Base-by-base conservation (phyloP, 2,888 invertebrate genomes). In the Leucophenga maculata region DNA sequence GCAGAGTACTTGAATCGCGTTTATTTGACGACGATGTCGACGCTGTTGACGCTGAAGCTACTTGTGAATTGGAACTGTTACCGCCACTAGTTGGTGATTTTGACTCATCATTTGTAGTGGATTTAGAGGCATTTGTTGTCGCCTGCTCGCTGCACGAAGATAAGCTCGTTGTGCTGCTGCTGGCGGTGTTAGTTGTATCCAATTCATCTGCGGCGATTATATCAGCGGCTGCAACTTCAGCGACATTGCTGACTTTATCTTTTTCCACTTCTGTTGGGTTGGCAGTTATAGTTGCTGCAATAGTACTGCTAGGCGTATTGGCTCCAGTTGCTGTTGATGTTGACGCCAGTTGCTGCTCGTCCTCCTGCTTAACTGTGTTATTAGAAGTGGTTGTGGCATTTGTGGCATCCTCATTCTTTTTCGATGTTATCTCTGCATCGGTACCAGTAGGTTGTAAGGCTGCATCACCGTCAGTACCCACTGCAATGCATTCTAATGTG, bases 161-260 rank as follows among this genome's bases (percentile, higher is more conserved):
- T 18, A 26, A 16, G 22, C 64, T 57, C 26, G 57, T 65, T 71
- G 75, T 75, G 62, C 72, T 77, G 69, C 68, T 82, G 14, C 22
- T 60, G n/a, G 67, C 48, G 22, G 65, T 79, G 60, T 83, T 85
- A 59, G 84, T 78, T 9, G 79, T 84, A 72, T 85, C 85, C 3
- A 83, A 86, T 67, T 90, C 90, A 74, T 90, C 90, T 20, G 75
- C 86, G 52, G 86, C 86, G 20, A 88, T 84, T 48, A 77, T 75
- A 70, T 75, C 66, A 32, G 55, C n/a, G 44, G 18, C 16, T 6
- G 69, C 20, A 13, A 50, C 18, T 16, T 14, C 50, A 50, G n/a
- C 50, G 11, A 50, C 50, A 50, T 50, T 50, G 50, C 18, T 50
- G 4, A 11, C 32, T 60, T 72, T 26, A 69, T 72, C 20, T 62